phyloP scores from a whole-genome alignment of 2,888 invertebrate genomes.

The Carterocephalus palaemon region DNA sequence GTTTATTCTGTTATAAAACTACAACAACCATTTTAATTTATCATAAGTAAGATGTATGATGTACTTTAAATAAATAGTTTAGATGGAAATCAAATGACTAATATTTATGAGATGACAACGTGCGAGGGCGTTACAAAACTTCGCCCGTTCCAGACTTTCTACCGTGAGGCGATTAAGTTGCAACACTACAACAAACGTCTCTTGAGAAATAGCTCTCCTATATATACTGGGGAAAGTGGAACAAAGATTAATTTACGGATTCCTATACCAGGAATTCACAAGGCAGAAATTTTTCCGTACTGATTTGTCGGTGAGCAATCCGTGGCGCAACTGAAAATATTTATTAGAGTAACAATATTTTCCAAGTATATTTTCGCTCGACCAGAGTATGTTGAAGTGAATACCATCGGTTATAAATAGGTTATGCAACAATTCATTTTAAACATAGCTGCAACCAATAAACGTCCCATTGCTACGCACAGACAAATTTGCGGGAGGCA shows the following conservation, averaged over 20 bases:
- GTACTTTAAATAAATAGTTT: background rate
- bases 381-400: no score
- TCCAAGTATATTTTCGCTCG: constrained; percentile 9
- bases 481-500: no score
- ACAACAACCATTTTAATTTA: no score
- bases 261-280: constrained; percentile 24
- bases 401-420: no score
- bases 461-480: no score
- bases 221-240: constrained; percentile 27
- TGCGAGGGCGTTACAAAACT: constrained; percentile 2
- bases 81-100: constrained; percentile 4
- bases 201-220: constrained; percentile 42
- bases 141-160: constrained; percentile 32
- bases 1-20: no score
- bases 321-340: constrained; percentile 3
- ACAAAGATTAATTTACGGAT: constrained; percentile 41
- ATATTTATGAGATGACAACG: constrained; percentile 3
- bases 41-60: no score
- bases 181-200: constrained; percentile 35
- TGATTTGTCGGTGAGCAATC: constrained; percentile 1
- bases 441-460: no score
- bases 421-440: no score
- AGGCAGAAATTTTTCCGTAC: constrained; percentile 6
- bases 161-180: constrained; percentile 39
- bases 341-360: constrained; percentile 6